A percentile compares a stretch with the other conserved stretches of the same genome.
These are phyloP conservation scores for Melitaea athalia DNA, from an alignment of 2,888 invertebrate species.

Conservation along the genomic window DNA sequence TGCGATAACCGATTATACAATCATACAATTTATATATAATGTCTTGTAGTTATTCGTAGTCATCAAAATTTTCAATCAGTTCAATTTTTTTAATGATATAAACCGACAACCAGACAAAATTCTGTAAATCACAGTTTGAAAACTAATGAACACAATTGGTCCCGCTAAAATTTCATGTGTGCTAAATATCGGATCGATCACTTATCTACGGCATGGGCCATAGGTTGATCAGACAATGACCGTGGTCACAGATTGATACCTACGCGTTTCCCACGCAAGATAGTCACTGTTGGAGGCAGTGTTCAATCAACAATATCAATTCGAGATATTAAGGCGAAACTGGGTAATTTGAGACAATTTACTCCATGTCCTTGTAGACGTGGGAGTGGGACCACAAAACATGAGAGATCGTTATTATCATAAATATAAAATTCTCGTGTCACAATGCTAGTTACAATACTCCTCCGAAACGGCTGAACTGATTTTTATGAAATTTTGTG, in stretches of 20 bases:
- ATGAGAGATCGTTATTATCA: background rate
- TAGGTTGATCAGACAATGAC: conserved; percentile 53
- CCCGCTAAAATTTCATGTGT: background rate
- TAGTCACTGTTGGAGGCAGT: conserved; percentile 34
- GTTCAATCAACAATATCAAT: conserved; percentile 34
- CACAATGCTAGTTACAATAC: no score
- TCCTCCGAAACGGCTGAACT: no score
- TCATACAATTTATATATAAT: no score
- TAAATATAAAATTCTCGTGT: background rate
- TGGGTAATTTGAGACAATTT: conserved; percentile 25
- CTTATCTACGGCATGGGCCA: conserved; percentile 45
- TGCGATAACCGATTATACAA: no score
- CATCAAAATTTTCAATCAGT: no score
- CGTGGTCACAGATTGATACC: conserved; percentile 56
- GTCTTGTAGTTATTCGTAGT: no score
- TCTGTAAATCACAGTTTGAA: no score
- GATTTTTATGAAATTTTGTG: no score
- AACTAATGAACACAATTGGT: no score
- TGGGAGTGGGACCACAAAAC: conserved; percentile 3
- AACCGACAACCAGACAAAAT: no score
- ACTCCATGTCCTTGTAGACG: conserved; percentile 15
- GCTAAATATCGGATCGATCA: conserved; percentile 49
- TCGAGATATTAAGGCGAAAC: conserved; percentile 34
- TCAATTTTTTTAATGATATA: no score
- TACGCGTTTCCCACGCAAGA: conserved; percentile 54